Percentiles rank a stretch among this genome's conserved stretches.
phyloP scores from a whole-genome alignment of 2,888 invertebrate species.

The Nephrotoma flavescens region DNA sequence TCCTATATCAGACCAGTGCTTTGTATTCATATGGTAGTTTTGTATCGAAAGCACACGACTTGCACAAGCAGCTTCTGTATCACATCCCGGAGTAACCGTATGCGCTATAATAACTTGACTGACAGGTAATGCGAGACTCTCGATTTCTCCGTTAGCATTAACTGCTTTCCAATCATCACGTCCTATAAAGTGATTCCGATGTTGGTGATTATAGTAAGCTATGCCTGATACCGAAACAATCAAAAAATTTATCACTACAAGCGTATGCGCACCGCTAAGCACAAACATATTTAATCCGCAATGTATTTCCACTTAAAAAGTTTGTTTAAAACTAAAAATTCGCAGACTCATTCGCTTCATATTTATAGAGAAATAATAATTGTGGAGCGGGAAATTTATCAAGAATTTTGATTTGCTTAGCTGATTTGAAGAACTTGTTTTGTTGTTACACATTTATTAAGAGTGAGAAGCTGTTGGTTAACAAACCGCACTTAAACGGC shows the following conservation, averaged over 20 bases:
- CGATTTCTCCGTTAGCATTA: slow-evolving; percentile 30
- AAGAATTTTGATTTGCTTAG: no score
- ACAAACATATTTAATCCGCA: neutral
- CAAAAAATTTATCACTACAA: neutral
- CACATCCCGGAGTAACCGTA: slow-evolving; percentile 3
- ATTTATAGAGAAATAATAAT: neutral
- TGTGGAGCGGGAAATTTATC: no score
- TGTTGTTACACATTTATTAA: neutral
- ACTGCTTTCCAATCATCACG: slow-evolving; percentile 51
- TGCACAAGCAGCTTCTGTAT: slow-evolving; percentile 40
- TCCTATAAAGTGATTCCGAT: slow-evolving; percentile 30
- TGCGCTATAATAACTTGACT: slow-evolving; percentile 43
- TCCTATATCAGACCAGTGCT: slow-evolving; percentile 49
- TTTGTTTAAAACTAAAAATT: neutral
- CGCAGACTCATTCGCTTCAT: neutral
- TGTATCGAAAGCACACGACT: slow-evolving; percentile 46
- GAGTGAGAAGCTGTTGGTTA: neutral
- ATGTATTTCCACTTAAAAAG: neutral
- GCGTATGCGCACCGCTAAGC: neutral
- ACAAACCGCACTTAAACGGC: neutral
- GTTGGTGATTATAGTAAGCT: neutral
- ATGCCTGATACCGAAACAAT: neutral
- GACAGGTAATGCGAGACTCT: slow-evolving; percentile 32
- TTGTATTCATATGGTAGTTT: slow-evolving; percentile 51
- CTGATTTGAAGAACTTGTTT: neutral